phyloP scores from a whole-genome alignment of 2,113 vertebrate species.

The Cephalopholis sonnerati region DNA sequence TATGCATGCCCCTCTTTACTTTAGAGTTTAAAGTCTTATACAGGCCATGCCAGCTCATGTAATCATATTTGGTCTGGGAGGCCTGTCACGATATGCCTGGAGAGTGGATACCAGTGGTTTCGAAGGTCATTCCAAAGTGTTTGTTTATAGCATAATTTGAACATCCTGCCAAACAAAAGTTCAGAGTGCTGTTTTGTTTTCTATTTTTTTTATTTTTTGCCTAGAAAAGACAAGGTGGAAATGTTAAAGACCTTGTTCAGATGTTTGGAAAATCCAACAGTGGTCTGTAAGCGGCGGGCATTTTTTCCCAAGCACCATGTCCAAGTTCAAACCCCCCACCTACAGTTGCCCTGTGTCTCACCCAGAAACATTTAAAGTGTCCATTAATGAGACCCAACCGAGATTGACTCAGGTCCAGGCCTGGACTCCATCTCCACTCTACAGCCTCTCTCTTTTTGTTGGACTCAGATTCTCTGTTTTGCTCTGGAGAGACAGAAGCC shows the following conservation, averaged over 20 bases:
- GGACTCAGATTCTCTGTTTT: constrained; percentile 29
- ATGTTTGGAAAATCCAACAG: constrained; percentile 35
- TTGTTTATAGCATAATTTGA: constrained; percentile 33
- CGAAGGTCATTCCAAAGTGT: constrained; percentile 33
- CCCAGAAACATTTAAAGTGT: constrained; percentile 59
- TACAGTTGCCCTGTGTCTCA: constrained; percentile 54
- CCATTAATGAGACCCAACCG: constrained; percentile 58
- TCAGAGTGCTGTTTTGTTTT: constrained; percentile 1
- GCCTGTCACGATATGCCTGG: constrained; percentile 7
- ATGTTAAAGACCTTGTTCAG: constrained; percentile 28
- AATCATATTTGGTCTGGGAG: not conserved
- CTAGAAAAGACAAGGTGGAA: constrained; percentile 14
- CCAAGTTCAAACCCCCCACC: constrained; percentile 9
- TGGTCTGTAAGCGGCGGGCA: constrained; percentile 3
- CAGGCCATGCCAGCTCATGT: not conserved
- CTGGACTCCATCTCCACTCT: constrained; percentile 70
- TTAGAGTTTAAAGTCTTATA: not conserved
- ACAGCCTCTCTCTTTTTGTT: constrained; percentile 19
- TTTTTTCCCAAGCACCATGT: constrained; percentile 28
- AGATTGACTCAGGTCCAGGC: constrained; percentile 17
- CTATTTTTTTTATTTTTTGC: constrained; percentile 20
- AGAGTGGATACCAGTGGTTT: constrained; percentile 31
- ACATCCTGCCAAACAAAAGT: constrained; percentile 29
- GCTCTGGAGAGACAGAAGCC: constrained; percentile 72
- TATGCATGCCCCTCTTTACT: not conserved